Percentiles rank a stretch among this genome's conserved stretches.
These are phyloP conservation scores for Marasmarcha lunaedactyla DNA, from an alignment of 2,888 invertebrate species.

Conservation along the genomic window DNA sequence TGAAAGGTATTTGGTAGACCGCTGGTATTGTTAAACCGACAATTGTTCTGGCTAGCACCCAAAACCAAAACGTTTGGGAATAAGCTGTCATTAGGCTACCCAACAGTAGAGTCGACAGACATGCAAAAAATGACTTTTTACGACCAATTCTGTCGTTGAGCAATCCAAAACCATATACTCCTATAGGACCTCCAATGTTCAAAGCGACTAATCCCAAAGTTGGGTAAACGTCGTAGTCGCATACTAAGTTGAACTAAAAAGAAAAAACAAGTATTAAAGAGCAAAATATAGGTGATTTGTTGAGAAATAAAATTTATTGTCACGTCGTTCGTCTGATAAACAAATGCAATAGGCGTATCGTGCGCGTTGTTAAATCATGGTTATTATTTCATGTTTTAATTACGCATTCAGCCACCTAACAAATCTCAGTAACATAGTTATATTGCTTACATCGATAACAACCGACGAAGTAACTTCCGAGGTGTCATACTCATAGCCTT, in stretches of 20 bases:
- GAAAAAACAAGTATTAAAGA: slow-evolving; percentile 9
- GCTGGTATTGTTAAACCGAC: slow-evolving; percentile 94
- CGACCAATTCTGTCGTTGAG: slow-evolving; percentile 90
- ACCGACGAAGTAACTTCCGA: slow-evolving; percentile 80
- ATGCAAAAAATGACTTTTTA: slow-evolving; percentile 86
- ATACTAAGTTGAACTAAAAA: slow-evolving; percentile 89
- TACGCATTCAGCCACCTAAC: too few species aligned
- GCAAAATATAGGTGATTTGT: slow-evolving; percentile 8
- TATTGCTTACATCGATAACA: slow-evolving; percentile 80
- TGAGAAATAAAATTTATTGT: too few species aligned
- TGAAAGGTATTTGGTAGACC: slow-evolving; percentile 94
- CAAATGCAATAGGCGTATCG: too few species aligned
- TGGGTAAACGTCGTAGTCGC: slow-evolving; percentile 87
- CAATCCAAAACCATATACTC: slow-evolving; percentile 88
- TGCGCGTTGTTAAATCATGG: too few species aligned
- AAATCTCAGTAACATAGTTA: too few species aligned
- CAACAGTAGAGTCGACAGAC: slow-evolving; percentile 82
- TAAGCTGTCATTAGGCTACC: slow-evolving; percentile 86
- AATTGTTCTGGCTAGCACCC: slow-evolving; percentile 83
- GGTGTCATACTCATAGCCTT: slow-evolving; percentile 85
- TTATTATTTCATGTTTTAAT: too few species aligned
- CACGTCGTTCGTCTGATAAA: too few species aligned
- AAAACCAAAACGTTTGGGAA: slow-evolving; percentile 83
- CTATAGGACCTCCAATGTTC: slow-evolving; percentile 90
- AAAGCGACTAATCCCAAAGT: slow-evolving; percentile 87